Evolutionary conservation across 2,113 vertebrate species (phyloP), one percentile per base, ranked within the genome.

Genomic region (Sinocyclocheilus rhinocerous): DNA sequence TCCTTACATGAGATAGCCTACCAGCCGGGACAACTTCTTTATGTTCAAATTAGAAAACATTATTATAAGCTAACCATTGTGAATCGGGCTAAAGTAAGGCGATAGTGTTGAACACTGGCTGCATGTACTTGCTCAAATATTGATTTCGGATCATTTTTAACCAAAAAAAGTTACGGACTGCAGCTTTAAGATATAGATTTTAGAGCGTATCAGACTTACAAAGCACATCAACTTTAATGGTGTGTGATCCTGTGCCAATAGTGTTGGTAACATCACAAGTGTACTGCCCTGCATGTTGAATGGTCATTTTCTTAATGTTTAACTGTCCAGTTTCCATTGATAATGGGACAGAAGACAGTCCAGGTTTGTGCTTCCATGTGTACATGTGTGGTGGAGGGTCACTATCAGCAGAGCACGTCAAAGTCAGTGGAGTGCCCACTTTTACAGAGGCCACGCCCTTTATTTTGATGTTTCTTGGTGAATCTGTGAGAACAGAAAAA

Each of bases 121-220:
- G 29, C 2, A 29, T 29, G 29, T 29, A 29, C 29, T 0, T 0
- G 29, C 29, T 29, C 29, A 29, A 29, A 29, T 29, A 29, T 29
- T 29, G 29, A 29, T 29, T 29, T 29, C 29, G 29, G 29, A 29
- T 29, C n/a, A n/a, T n/a, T n/a, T n/a, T n/a, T n/a, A n/a, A n/a
- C n/a, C n/a, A n/a, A n/a, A n/a, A n/a, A n/a, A 29, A 29, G 29
- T 29, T 29, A 29, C 29, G 29, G 29, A 29, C 29, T 29, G 29
- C 29, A 29, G 29, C n/a, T n/a, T 55, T 55, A 55, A 55, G 4
- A 55, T 11, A 48, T 48, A 48, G 2, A 48, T 45, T 45, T 73
- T 48, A 15, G 6, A 76, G n/a, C n/a, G 7, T 3, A n/a, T 24
- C 20, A 76, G 42, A 94, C 94, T 94, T 91, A 95, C 94, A 94